Base-by-base conservation (phyloP, 2,888 invertebrate species). In the Nephrocerus scutellatus region DNA sequence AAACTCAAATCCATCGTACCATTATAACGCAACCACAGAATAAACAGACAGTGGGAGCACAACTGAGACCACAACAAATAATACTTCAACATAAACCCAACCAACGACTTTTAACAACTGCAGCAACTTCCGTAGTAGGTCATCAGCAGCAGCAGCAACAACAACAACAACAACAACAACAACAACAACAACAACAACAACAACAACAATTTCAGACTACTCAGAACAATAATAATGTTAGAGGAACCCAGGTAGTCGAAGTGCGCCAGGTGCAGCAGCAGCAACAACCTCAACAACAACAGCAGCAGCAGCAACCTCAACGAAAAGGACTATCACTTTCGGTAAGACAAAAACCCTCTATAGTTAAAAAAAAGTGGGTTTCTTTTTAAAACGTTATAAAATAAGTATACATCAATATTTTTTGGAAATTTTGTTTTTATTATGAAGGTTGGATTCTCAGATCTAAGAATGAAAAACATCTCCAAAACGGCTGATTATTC, bases 211-310 rank as follows among this genome's bases (percentile, higher is more conserved):
- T 54, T 38, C 53, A 54, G 35, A 36, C 53, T 5, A 58, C 59
- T 22, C 53, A 52, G 22, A 48, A 41, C 21, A 55, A 42, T 41
- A 22, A 31, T 6, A 39, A 36, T 7, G 39, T 33, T n/a, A 50
- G 52, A 31, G 58, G 59, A 21, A 57, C 62, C 20, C 63, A 63
- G 45, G 54, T 56, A 28, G 53, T 64, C 25, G 63, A 64, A 47
- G 56, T 64, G 33, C 43, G 57, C 42, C 55, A 53, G 30, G 59
- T 52, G 28, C 51, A 58, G 21, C 55, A 54, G 34, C 50, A 70
- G n/a, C 66, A 44, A 36, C 57, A 46, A 68, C 73, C 57, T 68
- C 73, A 54, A 56, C 69, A 6, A 52, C 55, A 51, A 42, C 54
- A 50, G 18, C 43, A 48, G 22, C 49, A 52, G 24, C 55, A 57